A percentile compares a stretch with the other conserved stretches of the same genome.
Conservation (phyloP, 2,888 invertebrate genomes). For the Cataglyphis rosenhaueri region DNA sequence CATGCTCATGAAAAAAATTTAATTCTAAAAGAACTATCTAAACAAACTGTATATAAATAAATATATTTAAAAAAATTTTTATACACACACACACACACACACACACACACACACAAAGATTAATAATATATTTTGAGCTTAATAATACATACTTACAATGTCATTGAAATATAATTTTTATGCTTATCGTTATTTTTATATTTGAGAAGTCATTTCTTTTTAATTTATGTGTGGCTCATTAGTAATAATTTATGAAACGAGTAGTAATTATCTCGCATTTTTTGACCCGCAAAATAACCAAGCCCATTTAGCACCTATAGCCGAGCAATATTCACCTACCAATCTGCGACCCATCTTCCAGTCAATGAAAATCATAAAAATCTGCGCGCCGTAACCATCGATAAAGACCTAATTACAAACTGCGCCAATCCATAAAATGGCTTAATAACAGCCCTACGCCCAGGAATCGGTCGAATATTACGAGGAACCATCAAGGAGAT, state of each 20-base stretch:
- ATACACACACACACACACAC: background rate
- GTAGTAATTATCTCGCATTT: constrained; percentile 69
- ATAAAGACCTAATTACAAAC: constrained; percentile 81
- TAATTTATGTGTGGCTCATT: constrained; percentile 60
- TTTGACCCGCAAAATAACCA: constrained; percentile 73
- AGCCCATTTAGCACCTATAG: constrained; percentile 79
- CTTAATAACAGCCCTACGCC: constrained; percentile 71
- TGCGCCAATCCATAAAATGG: constrained; percentile 72
- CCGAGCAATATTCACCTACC: constrained; percentile 69
- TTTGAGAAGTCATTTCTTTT: constrained; percentile 22
- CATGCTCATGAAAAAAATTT: background rate
- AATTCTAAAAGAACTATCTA: background rate
- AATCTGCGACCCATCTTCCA: constrained; percentile 75
- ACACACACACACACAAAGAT: too few relatives aligned
- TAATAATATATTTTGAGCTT: constrained; percentile 1
- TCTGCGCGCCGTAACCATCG: constrained; percentile 74
- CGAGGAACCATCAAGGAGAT: constrained; percentile 51
- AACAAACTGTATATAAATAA: background rate
- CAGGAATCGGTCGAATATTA: constrained; percentile 71
- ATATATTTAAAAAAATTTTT: background rate
- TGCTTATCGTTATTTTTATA: background rate
- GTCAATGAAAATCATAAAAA: constrained; percentile 75
- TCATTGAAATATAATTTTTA: constrained; percentile 31
- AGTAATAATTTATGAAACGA: constrained; percentile 63
- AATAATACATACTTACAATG: background rate